Percentiles rank a stretch among this genome's conserved stretches.
These are phyloP conservation scores for Periphyllus acericola DNA, from an alignment of 2,888 invertebrate genomes.

Conservation along the genomic window DNA sequence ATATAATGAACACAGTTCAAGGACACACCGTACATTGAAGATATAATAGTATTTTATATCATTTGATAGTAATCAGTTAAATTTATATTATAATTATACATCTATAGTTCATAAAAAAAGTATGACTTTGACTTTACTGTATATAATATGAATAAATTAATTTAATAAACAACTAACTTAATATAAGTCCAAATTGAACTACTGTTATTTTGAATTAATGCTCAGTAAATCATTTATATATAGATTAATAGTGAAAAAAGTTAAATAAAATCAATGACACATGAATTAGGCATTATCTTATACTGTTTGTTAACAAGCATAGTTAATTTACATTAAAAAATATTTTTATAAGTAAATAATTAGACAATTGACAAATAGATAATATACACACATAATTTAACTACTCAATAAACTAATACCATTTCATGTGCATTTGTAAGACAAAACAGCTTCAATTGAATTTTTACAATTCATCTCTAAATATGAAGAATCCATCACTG, in stretches of 20 bases:
- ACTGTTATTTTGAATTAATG: neutral
- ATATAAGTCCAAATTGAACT: too few relatives aligned
- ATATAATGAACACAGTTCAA: too few relatives aligned
- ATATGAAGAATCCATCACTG: constrained; percentile 70
- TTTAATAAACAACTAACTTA: too few relatives aligned
- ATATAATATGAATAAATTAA: too few relatives aligned
- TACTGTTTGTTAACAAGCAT: neutral
- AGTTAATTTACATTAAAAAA: neutral
- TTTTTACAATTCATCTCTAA: constrained; percentile 80
- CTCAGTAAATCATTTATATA: neutral
- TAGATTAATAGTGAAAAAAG: neutral
- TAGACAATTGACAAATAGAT: neutral
- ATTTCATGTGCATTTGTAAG: neutral
- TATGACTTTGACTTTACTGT: too few relatives aligned
- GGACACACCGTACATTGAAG: too few relatives aligned
- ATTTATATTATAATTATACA: too few relatives aligned
- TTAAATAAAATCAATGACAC: neutral
- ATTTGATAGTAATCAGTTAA: too few relatives aligned
- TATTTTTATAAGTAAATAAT: neutral
- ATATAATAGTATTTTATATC: too few relatives aligned
- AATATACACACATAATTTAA: neutral
- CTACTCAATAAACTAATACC: neutral
- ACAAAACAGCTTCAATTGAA: too few relatives aligned
- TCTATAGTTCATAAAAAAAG: too few relatives aligned
- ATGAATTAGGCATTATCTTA: neutral